These are phyloP conservation scores for Pachymerium ferrugineum DNA, from an alignment of 2,888 invertebrate species.

Conservation along the genomic window DNA sequence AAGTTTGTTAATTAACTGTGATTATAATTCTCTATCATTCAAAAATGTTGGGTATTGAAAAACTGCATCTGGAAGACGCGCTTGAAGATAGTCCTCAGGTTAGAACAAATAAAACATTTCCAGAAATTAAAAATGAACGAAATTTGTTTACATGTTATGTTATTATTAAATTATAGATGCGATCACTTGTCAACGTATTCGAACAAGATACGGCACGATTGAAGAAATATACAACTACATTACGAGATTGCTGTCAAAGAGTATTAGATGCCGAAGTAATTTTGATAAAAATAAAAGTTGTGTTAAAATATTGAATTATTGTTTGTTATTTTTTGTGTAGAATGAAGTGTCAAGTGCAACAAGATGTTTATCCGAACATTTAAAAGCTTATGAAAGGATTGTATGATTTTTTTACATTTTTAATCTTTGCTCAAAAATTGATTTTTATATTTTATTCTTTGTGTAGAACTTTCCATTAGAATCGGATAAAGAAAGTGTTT, in stretches of 20 bases:
- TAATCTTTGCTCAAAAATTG: neutral
- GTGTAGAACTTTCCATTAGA: slow-evolving; percentile 36
- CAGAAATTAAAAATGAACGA: neutral
- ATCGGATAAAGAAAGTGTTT: slow-evolving; percentile 33
- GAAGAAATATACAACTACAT: slow-evolving; percentile 31
- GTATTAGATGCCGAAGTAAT: slow-evolving; percentile 33
- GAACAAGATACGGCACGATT: slow-evolving; percentile 32
- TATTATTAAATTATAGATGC: slow-evolving; percentile 22
- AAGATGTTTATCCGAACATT: slow-evolving; percentile 31
- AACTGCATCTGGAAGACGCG: slow-evolving; percentile 36
- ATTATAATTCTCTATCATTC: neutral
- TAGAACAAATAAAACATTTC: neutral
- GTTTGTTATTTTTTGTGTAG: slow-evolving; percentile 22
- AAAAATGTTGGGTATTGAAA: slow-evolving; percentile 35
- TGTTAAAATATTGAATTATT: neutral
- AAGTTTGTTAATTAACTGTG: neutral
- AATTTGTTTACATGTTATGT: neutral
- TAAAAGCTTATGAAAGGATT: slow-evolving; percentile 33
- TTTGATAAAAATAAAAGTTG: neutral
- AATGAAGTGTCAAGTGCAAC: slow-evolving; percentile 34
- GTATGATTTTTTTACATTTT: slow-evolving; percentile 20
- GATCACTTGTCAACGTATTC: slow-evolving; percentile 33
- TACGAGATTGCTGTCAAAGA: slow-evolving; percentile 31
- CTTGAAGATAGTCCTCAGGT: slow-evolving; percentile 37
- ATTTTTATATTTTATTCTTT: neutral